These are phyloP conservation scores for Macrotrachela quadricornifera DNA, from an alignment of 1,140 invertebrate species.

Conservation along the genomic window DNA sequence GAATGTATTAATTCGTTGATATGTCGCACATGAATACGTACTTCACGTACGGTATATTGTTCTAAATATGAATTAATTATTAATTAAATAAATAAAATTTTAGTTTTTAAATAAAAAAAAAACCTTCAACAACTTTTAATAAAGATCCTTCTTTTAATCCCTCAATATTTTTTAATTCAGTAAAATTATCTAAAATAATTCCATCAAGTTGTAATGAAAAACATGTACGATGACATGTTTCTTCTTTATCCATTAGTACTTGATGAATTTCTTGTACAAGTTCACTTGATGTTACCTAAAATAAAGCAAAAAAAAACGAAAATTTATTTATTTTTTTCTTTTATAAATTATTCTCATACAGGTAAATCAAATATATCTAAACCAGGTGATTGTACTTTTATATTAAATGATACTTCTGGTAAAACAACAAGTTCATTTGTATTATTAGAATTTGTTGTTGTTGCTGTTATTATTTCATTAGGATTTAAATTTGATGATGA, in stretches of 20 bases:
- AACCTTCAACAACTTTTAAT: constrained; percentile 53
- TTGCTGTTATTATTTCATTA: too few species aligned
- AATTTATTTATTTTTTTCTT: too few species aligned
- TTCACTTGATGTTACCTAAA: constrained; percentile 25
- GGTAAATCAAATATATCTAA: constrained; percentile 5
- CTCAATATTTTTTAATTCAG: constrained; percentile 84
- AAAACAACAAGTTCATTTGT: too few species aligned
- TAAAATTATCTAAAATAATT: constrained; percentile 81
- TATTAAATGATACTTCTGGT: too few species aligned
- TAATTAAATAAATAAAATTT: neutral
- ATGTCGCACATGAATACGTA: constrained; percentile 83
- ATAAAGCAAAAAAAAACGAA: too few species aligned
- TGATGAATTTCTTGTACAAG: constrained; percentile 96
- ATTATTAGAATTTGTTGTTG: too few species aligned
- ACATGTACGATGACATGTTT: constrained; percentile 88
- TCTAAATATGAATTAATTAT: constrained; percentile 38
- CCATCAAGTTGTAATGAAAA: constrained; percentile 86
- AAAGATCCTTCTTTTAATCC: constrained; percentile 77
- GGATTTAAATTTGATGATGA: too few species aligned
- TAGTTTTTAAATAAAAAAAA: neutral
- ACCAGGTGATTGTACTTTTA: neutral
- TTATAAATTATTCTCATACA: too few species aligned
- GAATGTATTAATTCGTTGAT: constrained; percentile 52
- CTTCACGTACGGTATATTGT: constrained; percentile 88
- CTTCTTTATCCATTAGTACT: constrained; percentile 84